A percentile compares a stretch with the other conserved stretches of the same genome.
Conservation (phyloP, 92 coral and sea anemone genomes). For the Pocillopora grandis region DNA sequence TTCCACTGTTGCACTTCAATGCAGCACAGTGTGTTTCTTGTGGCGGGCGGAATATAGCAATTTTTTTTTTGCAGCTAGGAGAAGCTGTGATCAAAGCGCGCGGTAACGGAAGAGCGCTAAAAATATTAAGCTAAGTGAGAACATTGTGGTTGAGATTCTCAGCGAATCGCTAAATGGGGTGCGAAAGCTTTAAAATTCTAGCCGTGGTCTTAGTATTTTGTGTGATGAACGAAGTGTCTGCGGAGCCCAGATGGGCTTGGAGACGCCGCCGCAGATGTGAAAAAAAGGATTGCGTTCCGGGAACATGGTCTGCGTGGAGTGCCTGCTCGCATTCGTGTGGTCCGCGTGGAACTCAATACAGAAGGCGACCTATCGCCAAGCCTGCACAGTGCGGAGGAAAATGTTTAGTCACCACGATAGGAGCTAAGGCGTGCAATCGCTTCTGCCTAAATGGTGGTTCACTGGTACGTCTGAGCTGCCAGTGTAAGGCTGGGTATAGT, state of each 20-base stretch:
- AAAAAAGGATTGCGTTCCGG: slow-evolving; percentile 26
- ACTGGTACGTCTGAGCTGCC: slow-evolving; percentile 28
- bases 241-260: slow-evolving; percentile 33
- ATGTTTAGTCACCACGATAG: not conserved
- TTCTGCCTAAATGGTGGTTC: slow-evolving; percentile 56
- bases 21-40: not conserved
- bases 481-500: slow-evolving; percentile 49
- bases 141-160: not conserved
- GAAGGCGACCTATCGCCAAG: not conserved
- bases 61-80: not conserved
- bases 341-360: slow-evolving; percentile 21
- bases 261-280: slow-evolving; percentile 34
- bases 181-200: not conserved
- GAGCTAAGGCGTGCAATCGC: slow-evolving; percentile 39
- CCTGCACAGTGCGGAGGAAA: slow-evolving; percentile 36
- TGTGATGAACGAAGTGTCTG: not conserved
- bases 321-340: slow-evolving; percentile 54
- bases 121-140: not conserved
- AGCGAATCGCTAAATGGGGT: slow-evolving; percentile 1
- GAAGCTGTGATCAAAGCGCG: not conserved
- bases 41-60: not conserved
- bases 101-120: no score
- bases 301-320: slow-evolving; percentile 50
- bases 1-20: slow-evolving; percentile 36
- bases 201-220: not conserved